Evolutionary conservation across 1,140 invertebrate genomes (phyloP).

Genomic region (Cotesia typhae): DNA sequence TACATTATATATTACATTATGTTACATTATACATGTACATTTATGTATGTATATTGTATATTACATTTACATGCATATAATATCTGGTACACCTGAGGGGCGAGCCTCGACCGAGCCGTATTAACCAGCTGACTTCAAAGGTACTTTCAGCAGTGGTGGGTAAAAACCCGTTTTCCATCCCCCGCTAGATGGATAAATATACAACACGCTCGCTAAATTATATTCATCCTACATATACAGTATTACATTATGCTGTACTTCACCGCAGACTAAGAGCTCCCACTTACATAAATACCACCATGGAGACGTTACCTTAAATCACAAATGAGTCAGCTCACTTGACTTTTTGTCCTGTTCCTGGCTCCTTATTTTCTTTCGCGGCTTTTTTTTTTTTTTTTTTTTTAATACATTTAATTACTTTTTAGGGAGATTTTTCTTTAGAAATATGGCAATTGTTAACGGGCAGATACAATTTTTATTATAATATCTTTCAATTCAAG

Average conservation of each 20-base stretch:
- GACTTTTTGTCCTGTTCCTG: not conserved
- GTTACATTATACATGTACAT: too few species aligned
- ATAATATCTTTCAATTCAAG: too few species aligned
- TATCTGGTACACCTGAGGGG: not conserved
- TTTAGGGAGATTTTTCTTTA: too few species aligned
- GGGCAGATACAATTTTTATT: too few species aligned
- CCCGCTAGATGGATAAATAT: constrained; percentile 33
- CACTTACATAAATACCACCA: constrained; percentile 19
- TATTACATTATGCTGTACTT: not conserved
- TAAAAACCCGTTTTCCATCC: constrained; percentile 50
- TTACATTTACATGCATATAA: too few species aligned
- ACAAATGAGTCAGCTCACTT: constrained; percentile 24
- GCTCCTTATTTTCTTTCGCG: not conserved
- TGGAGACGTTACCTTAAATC: constrained; percentile 14
- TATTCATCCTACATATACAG: constrained; percentile 45
- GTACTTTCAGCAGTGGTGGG: constrained; percentile 42
- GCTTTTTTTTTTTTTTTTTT: constrained; percentile 5
- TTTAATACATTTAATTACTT: not conserved
- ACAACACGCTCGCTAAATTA: constrained; percentile 52
- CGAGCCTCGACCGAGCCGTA: not conserved
- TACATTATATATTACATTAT: too few species aligned
- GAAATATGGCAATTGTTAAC: too few species aligned
- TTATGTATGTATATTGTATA: too few species aligned
- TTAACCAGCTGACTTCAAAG: constrained; percentile 50
- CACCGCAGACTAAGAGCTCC: not conserved